Evolutionary conservation across 2,797 vertebrate genomes (phyloP), one percentile per base, ranked within the genome.

Genomic region (Hylomyscus alleni): DNA sequence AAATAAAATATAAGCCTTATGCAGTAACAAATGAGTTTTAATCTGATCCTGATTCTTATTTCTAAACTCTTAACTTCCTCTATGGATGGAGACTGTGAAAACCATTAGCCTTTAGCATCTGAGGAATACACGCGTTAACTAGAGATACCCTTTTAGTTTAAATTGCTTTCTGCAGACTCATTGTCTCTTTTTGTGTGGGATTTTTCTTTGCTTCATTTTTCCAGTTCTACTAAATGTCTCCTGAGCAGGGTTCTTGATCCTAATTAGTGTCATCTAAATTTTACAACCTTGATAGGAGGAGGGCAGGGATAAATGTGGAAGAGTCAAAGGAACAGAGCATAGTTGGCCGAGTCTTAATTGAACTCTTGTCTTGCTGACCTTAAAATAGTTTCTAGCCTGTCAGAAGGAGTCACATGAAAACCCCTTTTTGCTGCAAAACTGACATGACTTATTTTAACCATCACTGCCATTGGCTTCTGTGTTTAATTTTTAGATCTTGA

Each of bases 401-500:
- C 67, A 92, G 34, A 90, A 75, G 73, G 7, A 77, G 47, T 80
- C 37, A 14, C 17, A 29, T 54, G 83, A 60, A 97, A 90, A 47
- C 85, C 58, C 58, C 31, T 91, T 84, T 34, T 80, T 15, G 73
- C 44, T 87, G 14, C 29, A 82, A 91, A 85, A 75, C 1, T 2
- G 17, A 67, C 56, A 40, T 75, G 29, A 65, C 73, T 90, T 92
- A 88, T 94, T 96, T 90, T 65, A 91, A 4, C 37, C 26, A 29
- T 73, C 15, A 76, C 31, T 54, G 47, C 67, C 20, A 29, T 77
- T 96, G 54, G 29, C 34, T 77, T 89, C 67, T 29, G 20, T 76
- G 44, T 20, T 95, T 96, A n/a, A 22, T 93, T 97, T 82, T 92
- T 50, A 65, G 19, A 10, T 84, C 95, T 97, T 93, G 40, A 78